phyloP scores from a whole-genome alignment of 2,797 vertebrate genomes.

The Lemur catta region DNA sequence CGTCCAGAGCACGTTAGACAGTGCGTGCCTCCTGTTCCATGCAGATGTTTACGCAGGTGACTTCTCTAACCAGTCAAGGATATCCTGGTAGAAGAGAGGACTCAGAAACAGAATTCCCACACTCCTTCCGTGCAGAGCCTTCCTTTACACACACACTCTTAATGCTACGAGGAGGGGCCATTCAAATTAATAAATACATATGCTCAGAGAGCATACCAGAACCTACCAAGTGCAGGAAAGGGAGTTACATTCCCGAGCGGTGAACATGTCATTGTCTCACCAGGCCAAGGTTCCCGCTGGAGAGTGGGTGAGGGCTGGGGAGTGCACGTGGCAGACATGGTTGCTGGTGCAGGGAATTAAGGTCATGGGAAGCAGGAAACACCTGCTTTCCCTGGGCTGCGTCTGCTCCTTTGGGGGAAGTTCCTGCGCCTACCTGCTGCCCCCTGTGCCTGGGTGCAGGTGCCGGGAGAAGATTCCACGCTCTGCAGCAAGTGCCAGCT shows the following conservation, averaged over 20 bases:
- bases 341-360: background rate
- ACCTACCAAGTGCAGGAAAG: background rate
- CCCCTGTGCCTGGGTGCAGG: rapidly evolving
- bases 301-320: background rate
- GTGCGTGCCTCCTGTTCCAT: background rate
- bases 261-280: background rate
- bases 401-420: background rate
- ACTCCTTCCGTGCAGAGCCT: background rate
- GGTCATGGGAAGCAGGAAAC: background rate
- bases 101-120: background rate
- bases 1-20: background rate
- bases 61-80: background rate
- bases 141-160: background rate
- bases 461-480: background rate
- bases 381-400: background rate
- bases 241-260: background rate
- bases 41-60: background rate
- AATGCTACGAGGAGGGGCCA: background rate
- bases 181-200: background rate
- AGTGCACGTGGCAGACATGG: background rate
- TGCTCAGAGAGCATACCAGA: background rate
- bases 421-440: background rate
- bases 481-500: background rate
- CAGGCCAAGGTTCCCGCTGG: no score
- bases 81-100: background rate